Evolutionary conservation across 2,888 invertebrate species (phyloP).

Genomic region (Argynnis bischoffii): DNA sequence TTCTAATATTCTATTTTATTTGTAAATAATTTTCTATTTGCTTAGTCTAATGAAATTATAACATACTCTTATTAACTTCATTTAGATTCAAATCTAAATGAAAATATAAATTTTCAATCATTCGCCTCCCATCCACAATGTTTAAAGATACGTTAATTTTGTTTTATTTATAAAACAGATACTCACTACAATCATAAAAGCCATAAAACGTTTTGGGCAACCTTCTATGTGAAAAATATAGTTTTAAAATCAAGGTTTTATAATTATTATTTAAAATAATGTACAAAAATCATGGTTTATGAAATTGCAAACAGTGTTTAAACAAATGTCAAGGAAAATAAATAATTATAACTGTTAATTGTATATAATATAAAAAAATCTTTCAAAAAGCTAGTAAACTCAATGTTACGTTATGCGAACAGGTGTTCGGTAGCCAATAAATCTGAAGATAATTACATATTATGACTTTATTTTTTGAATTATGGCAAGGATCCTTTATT

Average conservation of each 20-base stretch:
- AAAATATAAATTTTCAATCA: too few relatives aligned
- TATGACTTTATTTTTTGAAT: conserved; percentile 29
- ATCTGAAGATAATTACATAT: conserved; percentile 41
- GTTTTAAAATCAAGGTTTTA: conserved; percentile 22
- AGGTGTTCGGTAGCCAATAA: conserved; percentile 41
- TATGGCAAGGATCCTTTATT: conserved; percentile 20
- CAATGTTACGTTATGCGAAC: conserved; percentile 27
- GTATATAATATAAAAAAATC: conserved; percentile 9
- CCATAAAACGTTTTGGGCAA: not conserved
- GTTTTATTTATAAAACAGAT: too few relatives aligned
- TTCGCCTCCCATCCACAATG: too few relatives aligned
- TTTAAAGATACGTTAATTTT: too few relatives aligned
- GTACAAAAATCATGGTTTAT: conserved; percentile 9
- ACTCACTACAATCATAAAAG: not conserved
- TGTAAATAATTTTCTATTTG: too few relatives aligned
- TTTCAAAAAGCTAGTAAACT: conserved; percentile 8
- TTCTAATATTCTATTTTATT: too few relatives aligned
- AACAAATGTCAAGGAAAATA: conserved; percentile 59
- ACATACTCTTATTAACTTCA: too few relatives aligned
- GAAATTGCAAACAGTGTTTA: conserved; percentile 25
- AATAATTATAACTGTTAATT: conserved; percentile 41
- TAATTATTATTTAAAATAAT: conserved; percentile 14
- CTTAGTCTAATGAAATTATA: too few relatives aligned
- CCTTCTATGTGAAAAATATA: conserved; percentile 8
- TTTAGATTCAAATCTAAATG: too few relatives aligned